These are phyloP conservation scores for Idaea dimidiata DNA, from an alignment of 2,888 invertebrate species.

Conservation along the genomic window DNA sequence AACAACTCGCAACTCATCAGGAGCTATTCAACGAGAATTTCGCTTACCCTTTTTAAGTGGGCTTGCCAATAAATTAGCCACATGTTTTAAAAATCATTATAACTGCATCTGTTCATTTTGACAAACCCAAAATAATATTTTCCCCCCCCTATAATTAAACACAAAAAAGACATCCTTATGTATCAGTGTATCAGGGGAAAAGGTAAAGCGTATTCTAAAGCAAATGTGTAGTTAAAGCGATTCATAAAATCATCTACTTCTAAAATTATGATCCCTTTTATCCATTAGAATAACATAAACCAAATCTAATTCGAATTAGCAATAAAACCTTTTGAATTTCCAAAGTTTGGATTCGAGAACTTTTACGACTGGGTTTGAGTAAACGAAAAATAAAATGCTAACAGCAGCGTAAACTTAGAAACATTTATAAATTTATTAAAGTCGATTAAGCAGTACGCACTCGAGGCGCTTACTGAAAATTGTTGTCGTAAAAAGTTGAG, in stretches of 20 bases:
- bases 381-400: conserved; percentile 34
- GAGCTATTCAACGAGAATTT: conserved; percentile 32
- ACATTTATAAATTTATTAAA: conserved; percentile 47
- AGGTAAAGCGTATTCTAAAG: no score
- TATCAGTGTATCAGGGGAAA: neutral
- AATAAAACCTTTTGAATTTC: conserved; percentile 25
- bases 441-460: conserved; percentile 48
- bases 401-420: conserved; percentile 40
- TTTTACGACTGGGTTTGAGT: conserved; percentile 30
- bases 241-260: neutral
- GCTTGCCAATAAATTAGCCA: neutral
- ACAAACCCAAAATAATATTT: neutral
- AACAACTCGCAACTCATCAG: conserved; percentile 51
- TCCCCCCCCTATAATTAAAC: neutral
- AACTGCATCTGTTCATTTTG: neutral
- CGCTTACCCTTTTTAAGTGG: conserved; percentile 13
- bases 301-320: conserved; percentile 27
- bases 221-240: neutral
- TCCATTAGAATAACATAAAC: conserved; percentile 11
- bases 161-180: neutral
- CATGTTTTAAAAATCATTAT: neutral
- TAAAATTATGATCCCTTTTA: neutral
- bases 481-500: conserved; percentile 49
- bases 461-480: conserved; percentile 43
- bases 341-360: conserved; percentile 28